Conservation (phyloP, 2,888 invertebrate species). For the Drosophila monieri region DNA sequence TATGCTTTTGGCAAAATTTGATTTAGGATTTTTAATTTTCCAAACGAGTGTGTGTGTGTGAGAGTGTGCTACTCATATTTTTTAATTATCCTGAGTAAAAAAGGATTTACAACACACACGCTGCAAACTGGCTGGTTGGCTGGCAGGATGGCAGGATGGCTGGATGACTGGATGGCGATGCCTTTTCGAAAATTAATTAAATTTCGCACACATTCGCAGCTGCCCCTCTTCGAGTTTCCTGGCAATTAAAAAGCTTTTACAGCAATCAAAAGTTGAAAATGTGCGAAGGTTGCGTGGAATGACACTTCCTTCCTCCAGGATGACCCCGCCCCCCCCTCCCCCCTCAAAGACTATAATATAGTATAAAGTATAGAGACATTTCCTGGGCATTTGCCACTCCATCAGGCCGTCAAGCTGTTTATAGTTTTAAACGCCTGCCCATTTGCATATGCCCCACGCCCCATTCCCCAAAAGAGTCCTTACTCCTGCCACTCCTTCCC, state of each 20-base stretch:
- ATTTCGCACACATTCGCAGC: constrained; percentile 76
- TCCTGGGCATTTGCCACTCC: constrained; percentile 10
- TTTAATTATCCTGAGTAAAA: constrained; percentile 78
- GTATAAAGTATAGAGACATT: not conserved
- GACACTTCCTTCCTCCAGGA: constrained; percentile 4
- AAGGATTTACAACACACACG: constrained; percentile 59
- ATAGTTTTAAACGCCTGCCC: constrained; percentile 55
- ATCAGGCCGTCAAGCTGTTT: constrained; percentile 49
- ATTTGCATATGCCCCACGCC: constrained; percentile 50
- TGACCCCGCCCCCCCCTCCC: not conserved
- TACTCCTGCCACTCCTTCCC: not conserved
- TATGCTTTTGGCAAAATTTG: constrained; percentile 62
- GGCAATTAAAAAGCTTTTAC: constrained; percentile 78
- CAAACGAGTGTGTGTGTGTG: constrained; percentile 6
- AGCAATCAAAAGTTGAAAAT: constrained; percentile 72
- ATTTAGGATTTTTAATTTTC: constrained; percentile 80
- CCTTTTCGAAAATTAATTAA: constrained; percentile 74
- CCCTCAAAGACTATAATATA: not conserved
- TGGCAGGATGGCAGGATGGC: constrained; percentile 25
- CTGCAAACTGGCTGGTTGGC: constrained; percentile 8
- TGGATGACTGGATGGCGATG: constrained; percentile 44
- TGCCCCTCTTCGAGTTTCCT: constrained; percentile 49
- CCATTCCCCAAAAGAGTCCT: not conserved
- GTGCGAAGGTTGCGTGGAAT: constrained; percentile 42
- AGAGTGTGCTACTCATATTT: constrained; percentile 75